phyloP scores from a whole-genome alignment of 2,113 vertebrate species.

The human (Homo sapiens) region GRCh38 chr5:45361501-45362000 shows the following conservation, averaged over 20 bases:
- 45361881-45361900: not conserved
- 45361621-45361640: not conserved
- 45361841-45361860: not conserved
- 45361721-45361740: not conserved
- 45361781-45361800: not conserved
- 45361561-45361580: no score
- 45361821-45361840: not conserved
- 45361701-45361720: not conserved
- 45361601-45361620: not conserved
- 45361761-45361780: not conserved
- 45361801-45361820: not conserved
- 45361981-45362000: not conserved
- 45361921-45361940: conserved; percentile 17
- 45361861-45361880: not conserved
- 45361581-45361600: not conserved
- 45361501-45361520: no score
- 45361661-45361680: not conserved
- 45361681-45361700: not conserved
- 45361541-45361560: no score
- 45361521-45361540: no score
- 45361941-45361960: not conserved
- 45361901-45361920: not conserved
- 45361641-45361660: not conserved
- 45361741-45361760: not conserved
- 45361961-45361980: not conserved